A percentile compares a stretch with the other conserved stretches of the same genome.
phyloP scores from a whole-genome alignment of 2,113 vertebrate genomes.

The Pheucticus melanocephalus region DNA sequence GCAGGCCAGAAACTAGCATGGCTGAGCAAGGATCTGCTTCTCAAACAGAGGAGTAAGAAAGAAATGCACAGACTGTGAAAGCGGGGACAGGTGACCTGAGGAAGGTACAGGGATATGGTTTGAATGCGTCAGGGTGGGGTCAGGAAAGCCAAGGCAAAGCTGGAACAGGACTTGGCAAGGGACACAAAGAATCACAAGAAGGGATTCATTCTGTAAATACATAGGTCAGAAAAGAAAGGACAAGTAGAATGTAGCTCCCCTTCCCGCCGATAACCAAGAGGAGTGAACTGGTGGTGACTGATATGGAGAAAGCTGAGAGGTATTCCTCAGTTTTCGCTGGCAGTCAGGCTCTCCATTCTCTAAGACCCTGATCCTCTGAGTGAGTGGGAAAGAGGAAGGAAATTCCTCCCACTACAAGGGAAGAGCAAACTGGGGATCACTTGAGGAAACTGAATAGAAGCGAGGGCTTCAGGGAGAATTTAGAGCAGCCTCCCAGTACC shows the following conservation, averaged over 20 bases:
- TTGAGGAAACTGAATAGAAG: neutral
- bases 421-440: neutral
- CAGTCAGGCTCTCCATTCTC: neutral
- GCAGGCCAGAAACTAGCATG: neutral
- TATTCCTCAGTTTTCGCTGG: neutral
- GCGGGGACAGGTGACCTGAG: neutral
- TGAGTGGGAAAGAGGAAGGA: neutral
- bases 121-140: neutral
- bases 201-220: neutral
- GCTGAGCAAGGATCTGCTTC: neutral
- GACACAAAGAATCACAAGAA: neutral
- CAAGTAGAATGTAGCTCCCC: neutral
- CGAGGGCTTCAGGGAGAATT: neutral
- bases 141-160: neutral
- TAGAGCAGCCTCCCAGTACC: neutral
- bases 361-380: neutral
- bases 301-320: neutral
- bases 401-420: neutral
- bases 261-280: accelerated
- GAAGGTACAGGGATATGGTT: neutral
- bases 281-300: neutral
- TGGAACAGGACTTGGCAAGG: neutral
- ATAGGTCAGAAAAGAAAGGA: neutral
- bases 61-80: neutral
- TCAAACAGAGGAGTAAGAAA: neutral